phyloP scores from a whole-genome alignment of 2,113 vertebrate genomes.

The Microtus richardsoni region DNA sequence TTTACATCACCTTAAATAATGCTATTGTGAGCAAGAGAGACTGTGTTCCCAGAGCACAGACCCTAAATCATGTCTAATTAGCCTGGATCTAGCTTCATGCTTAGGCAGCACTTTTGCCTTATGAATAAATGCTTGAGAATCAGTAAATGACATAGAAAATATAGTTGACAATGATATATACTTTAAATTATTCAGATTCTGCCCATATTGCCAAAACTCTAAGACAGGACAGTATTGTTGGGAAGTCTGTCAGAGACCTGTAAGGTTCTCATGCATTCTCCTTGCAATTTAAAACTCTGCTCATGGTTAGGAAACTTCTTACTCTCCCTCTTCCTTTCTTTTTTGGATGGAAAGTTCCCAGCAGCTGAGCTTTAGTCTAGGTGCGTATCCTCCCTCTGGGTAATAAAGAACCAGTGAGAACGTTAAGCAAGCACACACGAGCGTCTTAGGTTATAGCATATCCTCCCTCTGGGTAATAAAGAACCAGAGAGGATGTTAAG shows the following conservation, averaged over 20 bases:
- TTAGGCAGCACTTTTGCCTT: background rate
- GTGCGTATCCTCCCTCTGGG: background rate
- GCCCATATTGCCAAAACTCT: background rate
- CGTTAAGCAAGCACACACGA: background rate
- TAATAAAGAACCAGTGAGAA: background rate
- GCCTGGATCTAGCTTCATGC: background rate
- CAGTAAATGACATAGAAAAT: background rate
- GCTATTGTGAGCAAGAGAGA: background rate
- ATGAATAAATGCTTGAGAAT: conserved; percentile 26
- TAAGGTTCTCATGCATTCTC: background rate
- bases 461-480: background rate
- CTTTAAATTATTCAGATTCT: conserved; percentile 12
- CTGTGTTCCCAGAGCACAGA: background rate
- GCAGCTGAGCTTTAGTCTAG: background rate
- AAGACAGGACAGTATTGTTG: background rate
- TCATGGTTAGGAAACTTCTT: background rate
- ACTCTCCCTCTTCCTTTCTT: background rate
- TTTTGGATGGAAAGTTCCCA: conserved; percentile 6
- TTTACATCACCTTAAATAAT: conserved; percentile 32
- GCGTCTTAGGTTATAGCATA: background rate
- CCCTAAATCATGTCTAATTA: conserved; percentile 20
- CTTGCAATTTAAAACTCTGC: background rate
- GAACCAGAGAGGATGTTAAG: background rate
- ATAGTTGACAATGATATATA: background rate
- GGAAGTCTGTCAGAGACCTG: background rate